phyloP scores from a whole-genome alignment of 2,888 invertebrate species.

The Amblyjoppa fuscipennis region DNA sequence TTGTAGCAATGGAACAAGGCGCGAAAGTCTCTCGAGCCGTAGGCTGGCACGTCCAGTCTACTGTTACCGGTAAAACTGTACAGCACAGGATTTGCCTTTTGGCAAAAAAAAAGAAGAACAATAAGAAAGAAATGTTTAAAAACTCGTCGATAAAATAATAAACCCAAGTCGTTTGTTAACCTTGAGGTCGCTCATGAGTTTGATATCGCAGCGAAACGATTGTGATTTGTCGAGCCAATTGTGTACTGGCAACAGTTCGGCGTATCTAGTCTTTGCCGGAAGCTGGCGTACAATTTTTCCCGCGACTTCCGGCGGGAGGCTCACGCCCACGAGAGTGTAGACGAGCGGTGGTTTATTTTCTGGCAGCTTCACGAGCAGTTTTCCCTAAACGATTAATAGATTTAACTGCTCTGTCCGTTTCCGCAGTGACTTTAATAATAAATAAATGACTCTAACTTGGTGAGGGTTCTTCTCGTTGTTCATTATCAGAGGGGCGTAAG shows the following conservation, averaged over 20 bases:
- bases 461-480: conserved; percentile 68
- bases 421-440: background rate
- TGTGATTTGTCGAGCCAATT: conserved; percentile 74
- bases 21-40: conserved; percentile 73
- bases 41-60: conserved; percentile 74
- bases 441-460: conserved; percentile 65
- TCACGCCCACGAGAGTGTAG: conserved; percentile 73
- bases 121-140: background rate
- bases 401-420: background rate
- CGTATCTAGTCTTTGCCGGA: conserved; percentile 75
- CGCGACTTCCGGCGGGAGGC: conserved; percentile 65
- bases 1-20: conserved; percentile 73
- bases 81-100: conserved; percentile 58
- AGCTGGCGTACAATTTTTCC: conserved; percentile 73
- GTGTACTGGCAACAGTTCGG: conserved; percentile 74
- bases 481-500: conserved; percentile 74
- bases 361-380: conserved; percentile 72
- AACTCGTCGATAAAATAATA: background rate
- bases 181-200: conserved; percentile 50
- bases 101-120: background rate
- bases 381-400: conserved; percentile 69
- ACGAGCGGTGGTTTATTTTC: conserved; percentile 70
- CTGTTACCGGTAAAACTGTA: conserved; percentile 72
- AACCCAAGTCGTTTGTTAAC: conserved; percentile 24
- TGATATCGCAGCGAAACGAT: conserved; percentile 74